phyloP scores from a whole-genome alignment of 2,888 invertebrate species.

The Drosophila formosana region DNA sequence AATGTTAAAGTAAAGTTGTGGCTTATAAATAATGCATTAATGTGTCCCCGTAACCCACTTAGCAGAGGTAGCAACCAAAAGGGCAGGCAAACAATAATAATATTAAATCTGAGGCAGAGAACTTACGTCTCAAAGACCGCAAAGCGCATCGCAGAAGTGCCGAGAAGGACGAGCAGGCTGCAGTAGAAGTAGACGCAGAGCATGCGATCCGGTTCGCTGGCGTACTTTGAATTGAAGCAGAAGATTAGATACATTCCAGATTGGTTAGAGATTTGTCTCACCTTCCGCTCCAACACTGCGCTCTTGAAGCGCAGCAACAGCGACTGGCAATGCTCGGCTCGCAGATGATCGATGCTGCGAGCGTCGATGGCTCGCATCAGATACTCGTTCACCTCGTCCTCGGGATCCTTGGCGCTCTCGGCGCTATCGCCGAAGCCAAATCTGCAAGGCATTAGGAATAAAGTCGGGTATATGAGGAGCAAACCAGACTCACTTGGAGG shows the following conservation, averaged over 20 bases:
- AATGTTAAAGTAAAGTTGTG: constrained; percentile 1
- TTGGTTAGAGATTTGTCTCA: constrained; percentile 69
- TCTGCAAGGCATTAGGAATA: constrained; percentile 84
- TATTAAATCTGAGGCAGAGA: constrained; percentile 48
- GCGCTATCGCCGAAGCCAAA: constrained; percentile 90
- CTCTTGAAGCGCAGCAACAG: constrained; percentile 94
- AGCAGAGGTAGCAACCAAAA: not conserved
- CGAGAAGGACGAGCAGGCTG: constrained; percentile 90
- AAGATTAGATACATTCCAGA: not conserved
- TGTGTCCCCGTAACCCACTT: not conserved
- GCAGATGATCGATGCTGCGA: constrained; percentile 94
- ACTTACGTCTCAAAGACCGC: constrained; percentile 89
- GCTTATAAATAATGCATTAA: constrained; percentile 4
- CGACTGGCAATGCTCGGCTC: constrained; percentile 94
- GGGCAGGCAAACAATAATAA: not conserved
- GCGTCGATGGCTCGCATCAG: constrained; percentile 98
- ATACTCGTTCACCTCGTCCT: constrained; percentile 98
- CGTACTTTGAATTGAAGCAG: constrained; percentile 87
- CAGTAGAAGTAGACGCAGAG: constrained; percentile 94
- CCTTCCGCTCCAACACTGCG: constrained; percentile 92
- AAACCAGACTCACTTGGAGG: constrained; percentile 86
- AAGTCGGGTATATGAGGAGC: not conserved
- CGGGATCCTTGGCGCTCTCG: constrained; percentile 91
- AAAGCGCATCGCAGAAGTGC: constrained; percentile 89
- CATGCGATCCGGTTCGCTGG: constrained; percentile 93